A percentile compares a stretch with the other conserved stretches of the same genome.
phyloP scores from a whole-genome alignment of 2,888 invertebrate genomes.

The Aphodius granarius region DNA sequence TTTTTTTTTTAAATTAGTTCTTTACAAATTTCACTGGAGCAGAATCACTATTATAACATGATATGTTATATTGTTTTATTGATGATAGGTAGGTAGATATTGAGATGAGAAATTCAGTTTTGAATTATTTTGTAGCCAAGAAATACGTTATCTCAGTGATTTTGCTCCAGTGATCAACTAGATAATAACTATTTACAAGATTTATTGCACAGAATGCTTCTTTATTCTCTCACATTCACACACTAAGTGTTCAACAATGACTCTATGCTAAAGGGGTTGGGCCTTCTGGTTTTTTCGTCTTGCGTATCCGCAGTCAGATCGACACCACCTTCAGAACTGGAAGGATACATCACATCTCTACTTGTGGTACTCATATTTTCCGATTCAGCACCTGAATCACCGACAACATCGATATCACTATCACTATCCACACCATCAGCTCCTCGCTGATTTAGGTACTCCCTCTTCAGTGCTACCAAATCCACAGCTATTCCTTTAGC shows the following conservation, averaged over 20 bases:
- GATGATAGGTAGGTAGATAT: not conserved
- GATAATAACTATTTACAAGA: constrained; percentile 15
- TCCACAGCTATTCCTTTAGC: constrained; percentile 90
- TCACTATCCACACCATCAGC: constrained; percentile 46
- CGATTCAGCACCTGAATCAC: constrained; percentile 71
- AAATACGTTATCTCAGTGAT: not conserved
- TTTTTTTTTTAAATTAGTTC: not conserved
- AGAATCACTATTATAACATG: not conserved
- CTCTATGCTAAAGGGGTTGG: constrained; percentile 89
- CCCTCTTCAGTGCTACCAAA: constrained; percentile 79
- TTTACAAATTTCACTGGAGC: not conserved
- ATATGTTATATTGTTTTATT: not conserved
- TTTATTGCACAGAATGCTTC: constrained; percentile 19
- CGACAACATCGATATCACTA: constrained; percentile 85
- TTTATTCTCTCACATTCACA: not conserved
- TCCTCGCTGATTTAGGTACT: constrained; percentile 73
- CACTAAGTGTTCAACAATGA: constrained; percentile 70
- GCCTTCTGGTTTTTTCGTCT: constrained; percentile 59
- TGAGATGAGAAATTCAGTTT: not conserved
- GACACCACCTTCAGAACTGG: constrained; percentile 48
- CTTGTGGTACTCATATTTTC: constrained; percentile 64
- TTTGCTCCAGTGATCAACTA: not conserved
- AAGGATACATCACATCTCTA: constrained; percentile 45
- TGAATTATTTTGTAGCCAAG: not conserved
- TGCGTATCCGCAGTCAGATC: constrained; percentile 56